phyloP scores from a whole-genome alignment of 1,140 invertebrate species.

The Gonioctena quinquepunctata region DNA sequence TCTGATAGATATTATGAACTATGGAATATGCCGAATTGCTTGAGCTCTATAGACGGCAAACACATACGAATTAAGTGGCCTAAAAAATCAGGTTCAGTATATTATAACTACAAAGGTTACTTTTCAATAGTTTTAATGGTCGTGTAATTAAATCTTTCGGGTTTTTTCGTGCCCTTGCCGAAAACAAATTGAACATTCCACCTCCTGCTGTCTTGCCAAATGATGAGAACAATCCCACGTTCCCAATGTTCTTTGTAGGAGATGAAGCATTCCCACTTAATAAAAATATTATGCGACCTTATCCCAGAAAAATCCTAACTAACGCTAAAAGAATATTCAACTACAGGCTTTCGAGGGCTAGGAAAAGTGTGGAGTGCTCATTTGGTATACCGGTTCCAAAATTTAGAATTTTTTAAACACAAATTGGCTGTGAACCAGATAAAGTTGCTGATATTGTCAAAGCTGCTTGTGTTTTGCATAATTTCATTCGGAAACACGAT shows the following conservation, averaged over 20 bases:
- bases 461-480: neutral
- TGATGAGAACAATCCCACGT: neutral
- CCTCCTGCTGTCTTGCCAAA: neutral
- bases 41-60: neutral
- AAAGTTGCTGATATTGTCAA: neutral
- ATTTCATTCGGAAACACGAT: neutral
- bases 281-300: conserved; percentile 32
- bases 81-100: neutral
- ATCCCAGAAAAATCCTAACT: neutral
- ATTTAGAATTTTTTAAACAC: too few relatives aligned
- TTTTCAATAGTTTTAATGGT: neutral
- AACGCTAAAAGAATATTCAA: neutral
- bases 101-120: neutral
- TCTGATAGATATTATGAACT: conserved; percentile 19
- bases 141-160: too few relatives aligned
- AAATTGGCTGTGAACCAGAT: too few relatives aligned
- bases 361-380: too few relatives aligned
- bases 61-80: neutral
- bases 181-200: conserved; percentile 22
- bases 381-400: too few relatives aligned
- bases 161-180: conserved; percentile 10
- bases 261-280: conserved; percentile 36
- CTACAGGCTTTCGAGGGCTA: too few relatives aligned
- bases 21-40: neutral
- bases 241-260: conserved; percentile 28